Base-by-base conservation (phyloP, 2,797 vertebrate species). In the Dendrocincla fuliginosa region DNA sequence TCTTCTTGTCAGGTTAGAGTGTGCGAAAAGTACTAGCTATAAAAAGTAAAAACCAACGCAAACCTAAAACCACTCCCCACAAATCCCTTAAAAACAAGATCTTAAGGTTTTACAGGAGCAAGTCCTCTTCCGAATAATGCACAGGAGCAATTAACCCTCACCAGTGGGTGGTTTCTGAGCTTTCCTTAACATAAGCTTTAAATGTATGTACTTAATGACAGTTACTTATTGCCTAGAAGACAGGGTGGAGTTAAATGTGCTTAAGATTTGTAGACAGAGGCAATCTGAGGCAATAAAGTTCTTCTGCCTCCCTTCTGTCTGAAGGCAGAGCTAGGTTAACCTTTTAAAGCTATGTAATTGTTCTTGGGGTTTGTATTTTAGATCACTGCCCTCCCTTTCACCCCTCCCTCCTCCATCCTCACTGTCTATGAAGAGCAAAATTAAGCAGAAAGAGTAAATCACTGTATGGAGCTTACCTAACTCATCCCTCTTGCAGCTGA, bases 221-320 rank as follows among this genome's bases (percentile, higher is more conserved):
- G 64, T 64, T 74, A 74, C 90, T 77, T 94, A 93, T 89, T 90
- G 67, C 90, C 93, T 68, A 77, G 94, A 95, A 94, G 93, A 50
- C 42, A 92, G 77, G 91, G 94, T 91, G 95, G 91, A 91, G 89
- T 84, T 88, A 68, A 84, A 53, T 64, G 53, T 13, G 25, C 64
- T 64, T 90, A 77, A 70, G 85, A 87, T 96, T 82, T 87, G 71
- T 82, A 91, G 88, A 87, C 91, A 86, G 87, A 84, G 67, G 67
- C 85, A 94, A 95, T 84, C 53, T 67, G 28, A 90, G 70, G 85
- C 77, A 95, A 84, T 95, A 95, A 96, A 86, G 80, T 61, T 80
- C 49, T 68, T 87, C 79, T 89, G 84, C 81, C 52, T 95, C 81
- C 71, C 56, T 90, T 35, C 80, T 92, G 70, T 97, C 90, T 89